Evolutionary conservation across 92 coral and sea anemone species (phyloP).

Genomic region (Siderastrea siderea): DNA sequence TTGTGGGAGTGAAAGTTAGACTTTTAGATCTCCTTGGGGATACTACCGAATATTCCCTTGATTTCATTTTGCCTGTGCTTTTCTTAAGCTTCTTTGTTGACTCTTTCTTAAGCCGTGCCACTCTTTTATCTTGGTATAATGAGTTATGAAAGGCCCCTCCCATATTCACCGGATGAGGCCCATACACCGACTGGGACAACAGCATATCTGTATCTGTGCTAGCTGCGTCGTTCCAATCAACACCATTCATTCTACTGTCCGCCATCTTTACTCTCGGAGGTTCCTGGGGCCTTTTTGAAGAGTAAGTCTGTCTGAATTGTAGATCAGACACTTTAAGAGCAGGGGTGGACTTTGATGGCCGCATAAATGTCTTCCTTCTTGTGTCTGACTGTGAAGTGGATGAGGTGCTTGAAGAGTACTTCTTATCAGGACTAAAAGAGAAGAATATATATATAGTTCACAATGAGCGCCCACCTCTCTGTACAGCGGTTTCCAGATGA

Average conservation of each 20-base stretch:
- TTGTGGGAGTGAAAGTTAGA: conserved; percentile 50
- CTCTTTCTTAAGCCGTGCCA: conserved; percentile 79
- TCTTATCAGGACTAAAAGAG: conserved; percentile 21
- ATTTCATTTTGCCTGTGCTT: conserved; percentile 66
- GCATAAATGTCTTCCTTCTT: conserved; percentile 34
- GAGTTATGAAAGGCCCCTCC: conserved; percentile 92
- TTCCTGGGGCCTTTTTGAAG: conserved; percentile 53
- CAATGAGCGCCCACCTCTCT: not conserved
- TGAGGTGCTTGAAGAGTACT: conserved; percentile 46
- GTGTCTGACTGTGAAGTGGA: conserved; percentile 41
- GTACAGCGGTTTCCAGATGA: no score
- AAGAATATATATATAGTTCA: not conserved
- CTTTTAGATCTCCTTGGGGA: conserved; percentile 76
- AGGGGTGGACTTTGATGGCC: conserved; percentile 48
- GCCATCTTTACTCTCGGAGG: conserved; percentile 26
- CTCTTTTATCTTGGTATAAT: conserved; percentile 82
- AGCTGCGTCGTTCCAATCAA: conserved; percentile 88
- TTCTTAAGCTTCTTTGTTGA: conserved; percentile 85
- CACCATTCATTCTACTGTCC: conserved; percentile 29
- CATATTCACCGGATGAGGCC: conserved; percentile 93
- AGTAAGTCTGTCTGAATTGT: conserved; percentile 37
- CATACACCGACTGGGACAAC: conserved; percentile 92
- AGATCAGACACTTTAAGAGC: conserved; percentile 85
- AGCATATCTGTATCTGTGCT: conserved; percentile 95
- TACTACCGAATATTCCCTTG: conserved; percentile 55